phyloP scores from a whole-genome alignment of 2,888 invertebrate genomes.

The Nomada ruficornis region DNA sequence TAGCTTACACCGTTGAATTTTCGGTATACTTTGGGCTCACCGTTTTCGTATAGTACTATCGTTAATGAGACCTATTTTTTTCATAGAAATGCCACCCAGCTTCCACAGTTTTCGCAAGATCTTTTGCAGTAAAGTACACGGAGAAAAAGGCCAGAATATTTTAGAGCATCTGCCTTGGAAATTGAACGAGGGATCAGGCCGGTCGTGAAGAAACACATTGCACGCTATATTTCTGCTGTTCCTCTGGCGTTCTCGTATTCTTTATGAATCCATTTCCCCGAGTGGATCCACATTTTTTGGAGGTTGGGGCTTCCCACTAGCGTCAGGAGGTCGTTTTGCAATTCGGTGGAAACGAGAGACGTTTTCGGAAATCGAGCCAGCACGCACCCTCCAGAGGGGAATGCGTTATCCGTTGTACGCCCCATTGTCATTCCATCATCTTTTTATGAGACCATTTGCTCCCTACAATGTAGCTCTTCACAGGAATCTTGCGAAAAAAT shows the following conservation, averaged over 20 bases:
- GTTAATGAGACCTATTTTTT: no score
- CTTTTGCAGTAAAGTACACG: no score
- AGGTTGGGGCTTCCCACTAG: not conserved
- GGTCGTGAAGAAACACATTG: not conserved
- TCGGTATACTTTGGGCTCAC: no score
- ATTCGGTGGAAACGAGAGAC: not conserved
- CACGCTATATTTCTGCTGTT: not conserved
- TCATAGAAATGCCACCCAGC: no score
- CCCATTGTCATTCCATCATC: not conserved
- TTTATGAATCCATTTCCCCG: not conserved
- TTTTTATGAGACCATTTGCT: not conserved
- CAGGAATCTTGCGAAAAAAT: not conserved
- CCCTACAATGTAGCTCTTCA: not conserved
- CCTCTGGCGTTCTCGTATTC: not conserved
- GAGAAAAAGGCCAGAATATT: not conserved
- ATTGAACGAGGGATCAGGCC: not conserved
- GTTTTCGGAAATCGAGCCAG: conserved; percentile 14
- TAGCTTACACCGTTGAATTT: no score
- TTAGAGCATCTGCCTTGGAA: not conserved
- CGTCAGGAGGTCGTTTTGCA: not conserved
- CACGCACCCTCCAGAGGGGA: not conserved
- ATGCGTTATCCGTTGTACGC: not conserved
- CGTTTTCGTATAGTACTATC: no score
- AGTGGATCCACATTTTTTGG: not conserved
- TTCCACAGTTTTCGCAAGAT: no score